These are phyloP conservation scores for Xiphorhynchus erythropygius DNA, from an alignment of 2,797 vertebrate species.

Conservation along the genomic window DNA sequence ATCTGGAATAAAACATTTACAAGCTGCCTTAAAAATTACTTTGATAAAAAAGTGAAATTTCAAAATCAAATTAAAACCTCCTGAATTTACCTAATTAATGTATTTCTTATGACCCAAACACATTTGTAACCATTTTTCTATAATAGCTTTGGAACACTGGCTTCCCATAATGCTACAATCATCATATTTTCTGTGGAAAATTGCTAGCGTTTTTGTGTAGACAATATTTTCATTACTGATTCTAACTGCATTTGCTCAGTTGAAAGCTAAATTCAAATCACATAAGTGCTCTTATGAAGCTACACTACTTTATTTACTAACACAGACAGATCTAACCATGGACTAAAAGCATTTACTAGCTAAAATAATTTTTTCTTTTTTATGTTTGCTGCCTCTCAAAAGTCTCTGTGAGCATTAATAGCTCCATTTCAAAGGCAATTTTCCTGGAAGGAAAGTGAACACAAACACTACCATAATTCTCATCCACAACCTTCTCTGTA, in stretches of 20 bases:
- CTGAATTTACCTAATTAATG: background rate
- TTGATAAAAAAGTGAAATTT: background rate
- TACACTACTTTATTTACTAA: background rate
- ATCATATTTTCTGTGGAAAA: background rate
- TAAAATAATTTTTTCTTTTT: background rate
- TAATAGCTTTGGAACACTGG: background rate
- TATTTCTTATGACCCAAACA: background rate
- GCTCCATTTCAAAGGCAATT: background rate
- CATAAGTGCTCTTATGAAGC: background rate
- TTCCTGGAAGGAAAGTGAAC: background rate
- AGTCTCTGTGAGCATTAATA: background rate
- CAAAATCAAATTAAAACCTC: background rate
- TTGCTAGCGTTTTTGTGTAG: fast-evolving
- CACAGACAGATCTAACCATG: background rate
- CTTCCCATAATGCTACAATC: background rate
- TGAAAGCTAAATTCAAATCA: background rate
- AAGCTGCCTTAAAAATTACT: background rate
- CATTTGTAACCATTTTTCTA: background rate
- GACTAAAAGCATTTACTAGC: background rate
- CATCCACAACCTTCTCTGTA: background rate
- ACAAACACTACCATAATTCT: background rate
- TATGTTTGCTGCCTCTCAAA: background rate
- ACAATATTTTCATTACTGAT: background rate
- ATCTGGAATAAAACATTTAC: background rate
- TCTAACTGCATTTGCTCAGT: background rate